Evolutionary conservation across 2,113 vertebrate species (phyloP), one percentile per base, ranked within the genome.

Genomic region (Sphaerodactylus townsendi): DNA sequence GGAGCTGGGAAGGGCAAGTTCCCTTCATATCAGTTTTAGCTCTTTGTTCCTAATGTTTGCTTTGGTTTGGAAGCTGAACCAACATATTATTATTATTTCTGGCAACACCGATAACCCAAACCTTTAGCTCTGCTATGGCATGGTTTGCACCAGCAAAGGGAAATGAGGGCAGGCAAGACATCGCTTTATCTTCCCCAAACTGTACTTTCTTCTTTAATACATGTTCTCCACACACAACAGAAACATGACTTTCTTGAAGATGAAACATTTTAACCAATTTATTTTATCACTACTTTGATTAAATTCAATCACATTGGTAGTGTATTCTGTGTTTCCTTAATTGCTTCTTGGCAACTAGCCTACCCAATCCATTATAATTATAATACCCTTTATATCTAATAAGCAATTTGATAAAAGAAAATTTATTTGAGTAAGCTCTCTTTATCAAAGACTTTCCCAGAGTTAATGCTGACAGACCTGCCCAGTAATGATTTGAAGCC

Each of bases 271-370:
- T 25, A 88, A 80, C 50, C 50, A 64, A 5, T 83, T 86, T 87
- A 77, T 90, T 82, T 87, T 46, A 48, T 59, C 44, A 23, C 75
- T 79, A 33, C 0, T 69, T 41, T 85, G 69, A 82, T 85, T 92
- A 53, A 83, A 10, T 86, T 89, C 62, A 84, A 44, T 84, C 73
- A 82, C 64, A 82, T 14, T 74, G 53, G 15, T 53, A 79, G 85
- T 76, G 41, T 44, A 50, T 69, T n/a, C 28, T 86, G 25, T 53
- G 6, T 87, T 92, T 90, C 84, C 83, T 86, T 91, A 90, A 88
- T 69, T 90, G 35, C 0, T 77, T 87, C 69, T 75, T 88, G 85
- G 74, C 59, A 88, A 70, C 46, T 88, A 86, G 39, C 50, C 48
- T 68, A 23, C 3, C 89, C 0, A 5, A 85, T 92, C 50, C 37